Base-by-base conservation (phyloP, 2,888 invertebrate genomes). In the Hemithea aestivaria region DNA sequence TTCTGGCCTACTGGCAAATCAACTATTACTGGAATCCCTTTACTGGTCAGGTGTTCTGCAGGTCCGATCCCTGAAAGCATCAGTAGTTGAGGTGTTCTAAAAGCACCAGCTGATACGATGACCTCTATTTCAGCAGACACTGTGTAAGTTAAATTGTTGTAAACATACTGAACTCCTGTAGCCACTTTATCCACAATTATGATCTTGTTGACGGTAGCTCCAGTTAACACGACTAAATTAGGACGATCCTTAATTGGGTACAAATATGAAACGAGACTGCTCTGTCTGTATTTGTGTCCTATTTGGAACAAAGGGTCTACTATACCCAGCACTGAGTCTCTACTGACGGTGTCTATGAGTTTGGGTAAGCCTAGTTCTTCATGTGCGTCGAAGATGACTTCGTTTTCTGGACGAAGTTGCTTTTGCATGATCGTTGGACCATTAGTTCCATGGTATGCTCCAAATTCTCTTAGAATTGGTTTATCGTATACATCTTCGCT, bases 51-150 rank as follows among this genome's bases (percentile, higher is more conserved):
- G 2, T 60, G 53, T 6, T 49, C 32, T 3, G 40, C 38, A 1
- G 66, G 64, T 2, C 75, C 74, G 6, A 75, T 52, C 0, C 74
- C 74, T 1, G 75, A 71, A 2, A 64, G 39, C 66, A 66, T 62
- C 1, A 74, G 43, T 0, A 74, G 23, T 30, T 66, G 53, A 0
- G 75, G 63, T 3, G 59, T 53, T 11, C 54, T 60, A 5, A 75
- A 39, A 0, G 68, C 59, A 7, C 74, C 74, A 1, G 66, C 64
- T 2, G 62, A 48, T 6, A 73, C n/a, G 9, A 73, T 53, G 0
- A 74, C 60, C 35, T 71, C 67, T 6, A 48, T 59, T 0, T 47
- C 49, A 1, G 68, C 62, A 20, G 45, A 46, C 0, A 66, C 16
- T 0, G 38, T 44, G 5, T 59, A 45, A 4, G 34, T 45, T 1